Percentiles rank a stretch among this genome's conserved stretches.
phyloP scores from a whole-genome alignment of 1,140 invertebrate species.

The Neodiprion lecontei region DNA sequence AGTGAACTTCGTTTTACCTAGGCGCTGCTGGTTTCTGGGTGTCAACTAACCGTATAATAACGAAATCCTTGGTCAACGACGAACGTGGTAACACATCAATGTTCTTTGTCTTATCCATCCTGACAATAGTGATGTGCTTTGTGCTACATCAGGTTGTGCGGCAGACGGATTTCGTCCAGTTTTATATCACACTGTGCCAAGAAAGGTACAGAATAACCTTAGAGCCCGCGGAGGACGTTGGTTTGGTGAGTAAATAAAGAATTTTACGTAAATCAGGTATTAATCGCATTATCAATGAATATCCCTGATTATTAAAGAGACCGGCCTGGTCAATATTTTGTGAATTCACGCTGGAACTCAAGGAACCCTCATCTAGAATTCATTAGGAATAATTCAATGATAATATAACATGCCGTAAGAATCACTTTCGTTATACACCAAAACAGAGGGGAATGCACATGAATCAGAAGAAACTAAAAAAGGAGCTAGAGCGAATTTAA shows the following conservation, averaged over 20 bases:
- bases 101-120: slow-evolving; percentile 82
- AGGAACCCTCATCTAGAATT: slow-evolving; percentile 8
- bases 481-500: no score
- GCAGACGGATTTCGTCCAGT: slow-evolving; percentile 82
- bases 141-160: slow-evolving; percentile 78
- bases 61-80: slow-evolving; percentile 78
- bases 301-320: slow-evolving; percentile 13
- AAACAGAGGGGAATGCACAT: no score
- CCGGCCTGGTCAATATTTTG: slow-evolving; percentile 3
- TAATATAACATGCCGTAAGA: no score
- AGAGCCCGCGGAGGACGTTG: slow-evolving; percentile 81
- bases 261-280: slow-evolving; percentile 25
- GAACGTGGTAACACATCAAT: slow-evolving; percentile 81
- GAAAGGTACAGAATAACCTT: slow-evolving; percentile 76
- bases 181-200: slow-evolving; percentile 78
- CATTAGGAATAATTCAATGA: neutral
- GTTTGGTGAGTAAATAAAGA: slow-evolving; percentile 66
- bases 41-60: slow-evolving; percentile 82
- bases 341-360: neutral
- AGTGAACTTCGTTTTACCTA: slow-evolving; percentile 45
- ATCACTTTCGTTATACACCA: no score
- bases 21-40: slow-evolving; percentile 87
- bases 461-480: no score
- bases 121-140: slow-evolving; percentile 77
- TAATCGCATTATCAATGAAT: slow-evolving; percentile 5